Base-by-base conservation (phyloP, 2,888 invertebrate species). In the Ormyrus thymus region DNA sequence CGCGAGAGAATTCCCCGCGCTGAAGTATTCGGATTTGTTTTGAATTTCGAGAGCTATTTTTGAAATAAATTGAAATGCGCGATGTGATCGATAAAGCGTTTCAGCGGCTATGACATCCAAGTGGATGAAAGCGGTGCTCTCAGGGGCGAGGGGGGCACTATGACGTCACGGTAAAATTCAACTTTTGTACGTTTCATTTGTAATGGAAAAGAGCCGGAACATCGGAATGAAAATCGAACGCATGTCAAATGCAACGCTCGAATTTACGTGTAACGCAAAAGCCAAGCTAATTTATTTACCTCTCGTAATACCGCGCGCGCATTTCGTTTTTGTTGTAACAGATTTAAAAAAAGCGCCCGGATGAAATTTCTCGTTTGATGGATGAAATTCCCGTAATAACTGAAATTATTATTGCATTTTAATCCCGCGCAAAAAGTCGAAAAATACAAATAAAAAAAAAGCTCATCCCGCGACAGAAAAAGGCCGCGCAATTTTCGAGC, bases 121-220 rank as follows among this genome's bases (percentile, higher is more conserved):
- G 66, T 50, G 59, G 11, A 66, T 64, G 64, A 53, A 62, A 69
- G 13, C 53, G 11, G 45, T 56, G 1, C 69, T n/a, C 64, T 50
- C 13, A 2, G 50, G 1, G 50, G 50, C 50, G 45, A 29, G 29
- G 29, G 29, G 29, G 29, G 29, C 5, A 50, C 46, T 29, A 68
- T 53, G 56, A 64, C 73, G 58, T 50, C 11, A 15, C n/a, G 11
- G 58, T n/a, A 3, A 15, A 77, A 66, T 61, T 71, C 66, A 66
- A 71, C 65, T 70, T 70, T 77, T 77, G 64, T 65, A 51, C 64
- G 50, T 59, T 66, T 59, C 77, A 56, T 70, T 76, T 70, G 65
- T 71, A 72, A 72, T 59, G 50, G 50, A 8, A 58, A 65, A 65
- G 71, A 46, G n/a, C 29, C 45, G 59, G 59, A 72, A 29, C 46